Conservation (phyloP, 2,888 invertebrate genomes). For the Athrips mouffetella region DNA sequence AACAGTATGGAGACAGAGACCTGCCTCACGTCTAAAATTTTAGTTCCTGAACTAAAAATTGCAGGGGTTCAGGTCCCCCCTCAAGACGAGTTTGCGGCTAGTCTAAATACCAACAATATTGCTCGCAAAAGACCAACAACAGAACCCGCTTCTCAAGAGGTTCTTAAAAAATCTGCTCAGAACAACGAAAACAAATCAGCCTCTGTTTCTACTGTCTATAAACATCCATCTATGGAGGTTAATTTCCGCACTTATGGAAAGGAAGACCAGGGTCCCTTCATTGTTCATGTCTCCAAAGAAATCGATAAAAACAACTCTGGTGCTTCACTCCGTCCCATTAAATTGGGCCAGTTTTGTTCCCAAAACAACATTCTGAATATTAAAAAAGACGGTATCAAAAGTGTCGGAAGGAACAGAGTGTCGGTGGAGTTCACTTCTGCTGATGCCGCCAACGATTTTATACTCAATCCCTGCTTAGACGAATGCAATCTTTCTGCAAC, state of each 20-base stretch:
- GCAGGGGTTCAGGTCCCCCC: too few relatives aligned
- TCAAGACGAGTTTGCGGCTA: too few relatives aligned
- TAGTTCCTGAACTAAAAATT: too few relatives aligned
- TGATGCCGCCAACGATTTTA: constrained; percentile 17
- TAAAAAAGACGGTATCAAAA: constrained; percentile 17
- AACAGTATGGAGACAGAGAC: too few relatives aligned
- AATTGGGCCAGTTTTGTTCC: constrained; percentile 15
- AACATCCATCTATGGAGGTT: too few relatives aligned
- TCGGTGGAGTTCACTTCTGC: constrained; percentile 14
- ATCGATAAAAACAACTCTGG: constrained; percentile 12
- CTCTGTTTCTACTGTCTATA: too few relatives aligned
- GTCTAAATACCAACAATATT: too few relatives aligned
- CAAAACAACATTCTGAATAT: constrained; percentile 15
- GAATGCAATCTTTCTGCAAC: constrained; percentile 3
- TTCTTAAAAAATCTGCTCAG: too few relatives aligned
- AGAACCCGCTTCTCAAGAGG: too few relatives aligned
- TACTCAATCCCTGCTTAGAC: constrained; percentile 2
- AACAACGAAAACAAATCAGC: too few relatives aligned
- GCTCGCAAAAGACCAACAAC: too few relatives aligned
- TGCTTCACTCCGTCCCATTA: constrained; percentile 8
- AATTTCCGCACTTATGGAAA: background rate
- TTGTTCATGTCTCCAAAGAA: constrained; percentile 12
- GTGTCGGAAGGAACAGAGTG: constrained; percentile 17
- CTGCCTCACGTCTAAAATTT: too few relatives aligned
- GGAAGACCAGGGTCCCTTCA: constrained; percentile 13